Base-by-base conservation (phyloP, 2,797 vertebrate genomes). In the Ispidina picta region DNA sequence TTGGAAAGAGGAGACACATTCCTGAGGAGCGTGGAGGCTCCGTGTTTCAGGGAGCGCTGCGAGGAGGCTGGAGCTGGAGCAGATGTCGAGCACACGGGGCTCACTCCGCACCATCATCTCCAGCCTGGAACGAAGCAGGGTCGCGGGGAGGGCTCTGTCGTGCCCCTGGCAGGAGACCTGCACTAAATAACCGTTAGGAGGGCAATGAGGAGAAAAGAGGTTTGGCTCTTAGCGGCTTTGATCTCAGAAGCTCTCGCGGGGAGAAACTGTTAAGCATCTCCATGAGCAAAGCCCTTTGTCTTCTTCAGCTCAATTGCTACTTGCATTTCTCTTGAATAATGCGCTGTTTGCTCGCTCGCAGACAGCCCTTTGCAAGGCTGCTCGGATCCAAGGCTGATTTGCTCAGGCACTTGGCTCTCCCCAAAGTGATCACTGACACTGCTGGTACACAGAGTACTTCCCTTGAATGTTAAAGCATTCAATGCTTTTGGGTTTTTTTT, bases 261-360 rank as follows among this genome's bases (percentile, higher is more conserved):
- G 66, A 79, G 84, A 86, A 88, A 94, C 52, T 83, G 80, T 87
- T 90, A 72, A 89, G 90, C 80, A 73, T 58, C 85, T 76, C 71
- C 71, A 58, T 19, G 83, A 92, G 88, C 74, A 91, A 92, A 95
- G 79, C 83, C 91, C 93, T 92, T 94, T 95, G 93, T 94, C 88
- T 93, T 76, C 83, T 82, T 55, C 91, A 76, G 81, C 10, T 88
- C 92, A 91, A 92, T 94, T 94, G 93, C 85, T 95, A 75, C 95
- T 95, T 95, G 84, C 91, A 65, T 96, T 96, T 94, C 86, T 93
- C 94, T 95, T 92, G 93, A 94, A 93, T 96, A 96, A 96, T 43
- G 86, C 10, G 93, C 91, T 93, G 64, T 95, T 96, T 96, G 92
- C 91, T 95, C 92, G 80, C 91, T 83, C 75, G 72, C 43, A 91